These are phyloP conservation scores for Premnoplex brunnescens DNA, from an alignment of 2,797 vertebrate genomes.

Conservation along the genomic window DNA sequence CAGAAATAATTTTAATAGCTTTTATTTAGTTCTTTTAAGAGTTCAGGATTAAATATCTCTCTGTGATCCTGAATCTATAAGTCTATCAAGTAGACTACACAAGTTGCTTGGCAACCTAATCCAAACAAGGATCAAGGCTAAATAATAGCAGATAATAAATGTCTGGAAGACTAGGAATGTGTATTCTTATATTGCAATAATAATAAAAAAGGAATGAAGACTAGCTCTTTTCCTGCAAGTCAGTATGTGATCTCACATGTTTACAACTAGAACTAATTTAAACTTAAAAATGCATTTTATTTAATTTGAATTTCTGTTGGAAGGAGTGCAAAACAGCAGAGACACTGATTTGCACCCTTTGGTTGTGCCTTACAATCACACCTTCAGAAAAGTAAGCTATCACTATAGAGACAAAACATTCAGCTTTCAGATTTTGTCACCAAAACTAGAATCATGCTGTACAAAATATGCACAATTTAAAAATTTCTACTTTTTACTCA, in stretches of 20 bases:
- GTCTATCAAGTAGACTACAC: not conserved
- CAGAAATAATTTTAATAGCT: not conserved
- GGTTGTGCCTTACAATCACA: not conserved
- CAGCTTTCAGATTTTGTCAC: not conserved
- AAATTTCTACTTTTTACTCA: not conserved
- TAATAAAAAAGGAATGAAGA: not conserved
- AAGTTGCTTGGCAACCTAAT: conserved; percentile 37
- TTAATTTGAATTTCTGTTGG: not conserved
- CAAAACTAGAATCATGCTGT: not conserved
- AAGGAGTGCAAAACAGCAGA: not conserved
- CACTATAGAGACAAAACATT: not conserved
- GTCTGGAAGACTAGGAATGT: not conserved
- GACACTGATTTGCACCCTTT: not conserved
- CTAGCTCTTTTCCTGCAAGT: not conserved
- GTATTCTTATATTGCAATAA: not conserved
- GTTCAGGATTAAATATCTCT: not conserved
- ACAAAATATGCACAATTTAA: not conserved
- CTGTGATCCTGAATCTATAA: not conserved
- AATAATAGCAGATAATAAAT: not conserved
- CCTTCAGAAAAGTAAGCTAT: not conserved
- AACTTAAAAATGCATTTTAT: not conserved
- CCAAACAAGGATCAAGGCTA: not conserved
- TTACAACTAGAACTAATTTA: not conserved
- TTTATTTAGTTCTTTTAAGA: conserved; percentile 25
- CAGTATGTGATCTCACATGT: not conserved